Evolutionary conservation across 2,888 invertebrate genomes (phyloP).

Genomic region (Dioctria linearis): DNA sequence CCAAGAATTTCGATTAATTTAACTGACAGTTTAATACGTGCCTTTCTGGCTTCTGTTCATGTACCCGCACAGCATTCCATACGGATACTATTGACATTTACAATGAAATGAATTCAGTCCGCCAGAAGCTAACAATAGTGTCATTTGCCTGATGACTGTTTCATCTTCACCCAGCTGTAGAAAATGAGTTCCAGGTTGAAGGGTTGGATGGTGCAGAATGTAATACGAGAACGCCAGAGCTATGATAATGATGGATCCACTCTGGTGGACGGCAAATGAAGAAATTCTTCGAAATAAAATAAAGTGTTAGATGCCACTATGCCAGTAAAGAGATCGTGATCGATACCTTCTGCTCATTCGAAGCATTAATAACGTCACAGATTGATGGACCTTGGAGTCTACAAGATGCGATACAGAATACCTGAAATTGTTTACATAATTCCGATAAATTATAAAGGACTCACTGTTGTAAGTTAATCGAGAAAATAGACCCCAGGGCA

Average conservation of each 20-base stretch:
- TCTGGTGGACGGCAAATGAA: conserved; percentile 11
- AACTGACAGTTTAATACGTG: conserved; percentile 37
- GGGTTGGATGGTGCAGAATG: background rate
- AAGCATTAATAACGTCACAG: conserved; percentile 53
- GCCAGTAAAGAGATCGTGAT: conserved; percentile 49
- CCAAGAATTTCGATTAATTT: conserved; percentile 33
- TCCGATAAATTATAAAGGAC: conserved; percentile 28
- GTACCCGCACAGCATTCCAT: conserved; percentile 4
- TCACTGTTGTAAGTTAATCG: conserved; percentile 9
- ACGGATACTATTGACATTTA: conserved; percentile 10
- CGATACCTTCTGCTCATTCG: conserved; percentile 34
- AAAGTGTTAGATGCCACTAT: conserved; percentile 39
- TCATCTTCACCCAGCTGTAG: background rate
- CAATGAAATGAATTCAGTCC: conserved; percentile 23
- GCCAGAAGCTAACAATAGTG: conserved; percentile 14
- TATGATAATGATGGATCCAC: conserved; percentile 26
- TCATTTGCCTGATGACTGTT: conserved; percentile 20
- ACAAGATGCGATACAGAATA: conserved; percentile 18
- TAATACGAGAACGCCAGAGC: background rate
- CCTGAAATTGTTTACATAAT: conserved; percentile 23
- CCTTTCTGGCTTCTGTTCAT: conserved; percentile 24
- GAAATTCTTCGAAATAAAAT: conserved; percentile 34
- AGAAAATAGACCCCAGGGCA: conserved; percentile 14
- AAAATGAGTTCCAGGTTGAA: conserved; percentile 8
- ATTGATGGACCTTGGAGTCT: conserved; percentile 17